These are phyloP conservation scores for Ochropleura plecta DNA, from an alignment of 2,888 invertebrate genomes.

Conservation along the genomic window DNA sequence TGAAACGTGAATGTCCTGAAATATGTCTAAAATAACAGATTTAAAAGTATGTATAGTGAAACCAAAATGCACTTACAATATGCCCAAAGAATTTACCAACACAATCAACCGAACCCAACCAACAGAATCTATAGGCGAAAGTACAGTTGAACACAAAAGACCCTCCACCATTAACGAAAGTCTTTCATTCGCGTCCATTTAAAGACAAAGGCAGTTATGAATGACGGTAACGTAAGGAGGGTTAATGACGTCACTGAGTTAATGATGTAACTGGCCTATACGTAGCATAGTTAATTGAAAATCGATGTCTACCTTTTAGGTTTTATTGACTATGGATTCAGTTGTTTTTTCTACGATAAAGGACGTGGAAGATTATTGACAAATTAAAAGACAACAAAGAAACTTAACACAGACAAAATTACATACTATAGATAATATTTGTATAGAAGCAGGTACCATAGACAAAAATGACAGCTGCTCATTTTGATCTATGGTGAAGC, in stretches of 20 bases:
- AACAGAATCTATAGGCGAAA: slow-evolving; percentile 32
- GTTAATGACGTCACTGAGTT: slow-evolving; percentile 47
- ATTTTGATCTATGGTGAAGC: too few species aligned
- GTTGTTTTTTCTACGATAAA: not conserved
- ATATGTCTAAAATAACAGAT: not conserved
- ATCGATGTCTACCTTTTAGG: slow-evolving; percentile 76
- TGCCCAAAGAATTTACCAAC: slow-evolving; percentile 9
- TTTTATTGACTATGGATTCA: not conserved
- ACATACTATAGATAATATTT: too few species aligned
- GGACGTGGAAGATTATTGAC: not conserved
- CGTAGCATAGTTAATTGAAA: slow-evolving; percentile 73
- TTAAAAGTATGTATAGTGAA: not conserved
- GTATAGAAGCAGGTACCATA: too few species aligned
- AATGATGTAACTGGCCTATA: slow-evolving; percentile 40
- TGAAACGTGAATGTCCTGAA: not conserved
- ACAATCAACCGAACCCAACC: not conserved
- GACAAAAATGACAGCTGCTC: too few species aligned
- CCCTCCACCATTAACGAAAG: slow-evolving; percentile 68
- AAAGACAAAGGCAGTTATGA: slow-evolving; percentile 71
- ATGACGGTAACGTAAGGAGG: slow-evolving; percentile 64
- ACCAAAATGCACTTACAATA: slow-evolving; percentile 16
- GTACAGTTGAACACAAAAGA: slow-evolving; percentile 66
- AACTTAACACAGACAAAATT: not conserved
- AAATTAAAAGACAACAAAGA: not conserved
- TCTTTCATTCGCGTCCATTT: slow-evolving; percentile 75